Percentiles rank a stretch among this genome's conserved stretches.
These are phyloP conservation scores for Macropis europaea DNA, from an alignment of 2,888 invertebrate genomes.

Conservation along the genomic window DNA sequence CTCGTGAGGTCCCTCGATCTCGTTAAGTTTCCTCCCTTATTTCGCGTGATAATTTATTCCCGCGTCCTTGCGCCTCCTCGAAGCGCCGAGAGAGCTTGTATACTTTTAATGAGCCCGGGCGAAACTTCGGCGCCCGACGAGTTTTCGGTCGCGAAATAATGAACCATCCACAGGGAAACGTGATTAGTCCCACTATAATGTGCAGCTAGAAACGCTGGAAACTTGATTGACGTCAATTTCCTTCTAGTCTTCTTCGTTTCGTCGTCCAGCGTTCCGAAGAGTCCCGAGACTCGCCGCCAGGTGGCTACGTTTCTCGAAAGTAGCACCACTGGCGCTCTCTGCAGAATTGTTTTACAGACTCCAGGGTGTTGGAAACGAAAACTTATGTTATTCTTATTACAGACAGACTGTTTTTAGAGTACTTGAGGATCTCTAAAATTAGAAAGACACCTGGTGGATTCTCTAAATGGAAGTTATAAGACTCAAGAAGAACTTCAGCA, in stretches of 20 bases:
- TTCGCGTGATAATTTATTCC: constrained; percentile 24
- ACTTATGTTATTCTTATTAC: too few species aligned
- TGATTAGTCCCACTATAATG: background rate
- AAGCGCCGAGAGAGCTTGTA: background rate
- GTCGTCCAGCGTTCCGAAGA: too few species aligned
- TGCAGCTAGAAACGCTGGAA: background rate
- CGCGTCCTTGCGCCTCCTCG: constrained; percentile 12
- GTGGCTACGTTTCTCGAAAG: too few species aligned
- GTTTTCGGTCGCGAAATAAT: constrained; percentile 17
- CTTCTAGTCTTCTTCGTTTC: too few species aligned
- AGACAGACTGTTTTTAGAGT: too few species aligned
- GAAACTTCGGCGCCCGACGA: background rate
- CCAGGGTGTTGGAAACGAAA: too few species aligned
- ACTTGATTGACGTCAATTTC: background rate
- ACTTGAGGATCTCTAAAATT: too few species aligned
- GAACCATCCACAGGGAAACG: background rate
- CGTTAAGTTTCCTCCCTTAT: constrained; percentile 2
- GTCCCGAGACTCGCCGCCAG: too few species aligned
- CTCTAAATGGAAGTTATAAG: background rate
- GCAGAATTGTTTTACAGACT: too few species aligned
- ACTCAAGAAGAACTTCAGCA: background rate
- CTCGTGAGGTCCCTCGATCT: background rate
- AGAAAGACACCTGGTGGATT: too few species aligned
- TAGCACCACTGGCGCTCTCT: too few species aligned
- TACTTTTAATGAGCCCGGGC: constrained; percentile 15